Conservation (phyloP, 2,888 invertebrate species). For the Sminthurides aquaticus region DNA sequence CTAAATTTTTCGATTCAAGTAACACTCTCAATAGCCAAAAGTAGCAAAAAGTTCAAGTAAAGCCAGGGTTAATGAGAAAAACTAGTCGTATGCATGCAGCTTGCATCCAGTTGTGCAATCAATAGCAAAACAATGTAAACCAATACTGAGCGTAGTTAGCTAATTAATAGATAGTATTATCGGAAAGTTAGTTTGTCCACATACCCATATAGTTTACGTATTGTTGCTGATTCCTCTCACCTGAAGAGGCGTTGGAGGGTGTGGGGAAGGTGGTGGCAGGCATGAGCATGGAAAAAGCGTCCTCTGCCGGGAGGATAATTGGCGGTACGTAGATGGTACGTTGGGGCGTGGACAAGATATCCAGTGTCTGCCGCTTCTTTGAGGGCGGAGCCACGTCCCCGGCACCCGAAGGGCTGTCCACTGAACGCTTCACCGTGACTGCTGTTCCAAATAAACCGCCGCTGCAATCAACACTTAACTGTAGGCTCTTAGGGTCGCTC, state of each 20-base stretch:
- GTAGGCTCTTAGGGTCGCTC: background rate
- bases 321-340: slow-evolving; percentile 39
- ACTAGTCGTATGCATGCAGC: too few species aligned
- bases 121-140: too few species aligned
- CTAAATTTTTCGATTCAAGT: too few species aligned
- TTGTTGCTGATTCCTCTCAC: too few species aligned
- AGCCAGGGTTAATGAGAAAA: too few species aligned
- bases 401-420: slow-evolving; percentile 34
- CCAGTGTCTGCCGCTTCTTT: slow-evolving; percentile 34
- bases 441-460: slow-evolving; percentile 11
- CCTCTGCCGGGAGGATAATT: slow-evolving; percentile 33
- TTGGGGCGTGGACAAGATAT: slow-evolving; percentile 31
- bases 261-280: slow-evolving; percentile 26
- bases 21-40: too few species aligned
- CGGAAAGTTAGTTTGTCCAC: background rate
- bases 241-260: slow-evolving; percentile 2
- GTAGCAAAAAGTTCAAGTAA: too few species aligned
- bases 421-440: slow-evolving; percentile 38
- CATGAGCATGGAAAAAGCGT: slow-evolving; percentile 37
- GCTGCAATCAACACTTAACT: background rate
- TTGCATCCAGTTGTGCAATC: too few species aligned
- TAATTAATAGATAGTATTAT: too few species aligned
- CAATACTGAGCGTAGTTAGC: too few species aligned
- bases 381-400: slow-evolving; percentile 35
- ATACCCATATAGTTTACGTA: too few species aligned